A percentile compares a stretch with the other conserved stretches of the same genome.
Conservation (phyloP, 2,888 invertebrate genomes). For the Nemapogon koenigi region DNA sequence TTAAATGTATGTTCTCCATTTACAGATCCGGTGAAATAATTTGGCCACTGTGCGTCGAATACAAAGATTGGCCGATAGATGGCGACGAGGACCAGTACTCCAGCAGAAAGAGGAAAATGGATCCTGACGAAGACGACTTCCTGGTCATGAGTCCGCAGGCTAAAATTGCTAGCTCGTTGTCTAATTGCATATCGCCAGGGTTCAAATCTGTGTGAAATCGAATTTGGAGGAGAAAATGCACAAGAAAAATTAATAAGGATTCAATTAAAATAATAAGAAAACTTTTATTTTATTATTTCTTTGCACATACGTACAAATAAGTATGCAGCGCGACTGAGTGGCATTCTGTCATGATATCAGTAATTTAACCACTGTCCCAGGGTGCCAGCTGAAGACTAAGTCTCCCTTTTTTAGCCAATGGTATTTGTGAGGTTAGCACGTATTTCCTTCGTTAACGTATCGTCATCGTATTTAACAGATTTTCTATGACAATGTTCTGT, state of each 20-base stretch:
- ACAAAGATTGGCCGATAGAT: constrained; percentile 48
- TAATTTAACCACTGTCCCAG: too few relatives aligned
- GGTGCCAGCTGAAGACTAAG: too few relatives aligned
- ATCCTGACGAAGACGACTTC: constrained; percentile 52
- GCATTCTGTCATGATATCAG: too few relatives aligned
- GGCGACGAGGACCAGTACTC: constrained; percentile 44
- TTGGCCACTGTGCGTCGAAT: constrained; percentile 58
- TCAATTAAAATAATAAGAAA: not conserved
- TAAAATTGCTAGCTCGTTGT: constrained; percentile 34
- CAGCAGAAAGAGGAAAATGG: constrained; percentile 39
- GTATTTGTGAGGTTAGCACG: too few relatives aligned
- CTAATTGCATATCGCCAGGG: constrained; percentile 45
- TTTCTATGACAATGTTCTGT: too few relatives aligned
- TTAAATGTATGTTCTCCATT: constrained; percentile 12
- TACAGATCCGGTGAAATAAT: constrained; percentile 56
- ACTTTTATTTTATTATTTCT: not conserved
- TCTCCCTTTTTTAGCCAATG: too few relatives aligned
- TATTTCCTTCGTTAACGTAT: too few relatives aligned
- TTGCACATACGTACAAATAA: too few relatives aligned
- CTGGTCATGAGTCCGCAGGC: constrained; percentile 38
- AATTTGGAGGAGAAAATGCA: too few relatives aligned
- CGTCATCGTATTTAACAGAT: too few relatives aligned
- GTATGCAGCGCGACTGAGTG: too few relatives aligned
- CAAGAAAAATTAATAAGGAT: not conserved
- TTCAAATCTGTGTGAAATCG: constrained; percentile 33